Evolutionary conservation across 2,797 vertebrate species (phyloP).

Genomic region (Anas acuta): DNA sequence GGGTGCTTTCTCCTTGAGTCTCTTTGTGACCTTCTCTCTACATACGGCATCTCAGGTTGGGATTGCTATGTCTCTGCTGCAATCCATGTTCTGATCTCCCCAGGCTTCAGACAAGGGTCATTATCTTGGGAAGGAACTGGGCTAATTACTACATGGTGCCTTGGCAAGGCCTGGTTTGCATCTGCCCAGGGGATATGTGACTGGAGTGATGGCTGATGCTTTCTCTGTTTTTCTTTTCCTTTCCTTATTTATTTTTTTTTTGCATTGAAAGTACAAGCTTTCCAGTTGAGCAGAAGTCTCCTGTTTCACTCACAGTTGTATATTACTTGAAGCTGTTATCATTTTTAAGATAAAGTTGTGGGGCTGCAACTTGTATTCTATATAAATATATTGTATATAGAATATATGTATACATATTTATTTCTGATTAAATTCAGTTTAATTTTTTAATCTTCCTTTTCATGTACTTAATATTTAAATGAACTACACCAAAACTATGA

Average conservation of each 20-base stretch:
- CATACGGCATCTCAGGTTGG: rapidly evolving
- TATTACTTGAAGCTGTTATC: background rate
- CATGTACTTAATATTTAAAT: background rate
- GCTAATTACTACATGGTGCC: background rate
- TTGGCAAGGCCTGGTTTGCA: background rate
- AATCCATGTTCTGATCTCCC: background rate
- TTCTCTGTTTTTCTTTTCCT: background rate
- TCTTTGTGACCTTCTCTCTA: background rate
- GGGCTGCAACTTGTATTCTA: background rate
- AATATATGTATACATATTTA: background rate
- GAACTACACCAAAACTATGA: background rate
- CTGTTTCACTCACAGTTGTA: background rate
- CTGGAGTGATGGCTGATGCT: background rate
- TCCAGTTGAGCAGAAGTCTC: background rate
- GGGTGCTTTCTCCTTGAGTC: background rate
- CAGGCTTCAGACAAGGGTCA: background rate
- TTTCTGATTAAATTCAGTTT: background rate
- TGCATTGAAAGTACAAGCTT: background rate
- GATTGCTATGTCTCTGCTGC: too few species aligned
- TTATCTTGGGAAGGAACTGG: background rate
- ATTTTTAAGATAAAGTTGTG: background rate
- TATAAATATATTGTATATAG: too few species aligned
- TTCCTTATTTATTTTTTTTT: background rate
- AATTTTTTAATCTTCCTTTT: background rate
- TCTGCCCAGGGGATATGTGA: rapidly evolving